Evolutionary conservation across 2,797 vertebrate genomes (phyloP).

Genomic region (Chelon auratus): DNA sequence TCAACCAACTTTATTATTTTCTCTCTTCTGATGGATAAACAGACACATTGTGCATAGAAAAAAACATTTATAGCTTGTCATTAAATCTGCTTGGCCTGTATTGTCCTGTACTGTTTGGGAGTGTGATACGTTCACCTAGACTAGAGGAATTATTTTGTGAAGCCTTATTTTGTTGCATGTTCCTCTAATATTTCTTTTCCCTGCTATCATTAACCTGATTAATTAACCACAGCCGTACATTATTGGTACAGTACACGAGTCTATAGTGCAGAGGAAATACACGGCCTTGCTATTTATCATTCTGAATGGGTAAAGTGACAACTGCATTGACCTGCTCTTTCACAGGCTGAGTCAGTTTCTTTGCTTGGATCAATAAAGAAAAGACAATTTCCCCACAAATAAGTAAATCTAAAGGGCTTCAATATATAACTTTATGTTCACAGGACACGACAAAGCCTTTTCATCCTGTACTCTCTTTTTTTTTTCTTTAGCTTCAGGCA

Average conservation of each 20-base stretch:
- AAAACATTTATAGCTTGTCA: background rate
- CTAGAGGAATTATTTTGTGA: background rate
- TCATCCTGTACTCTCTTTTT: background rate
- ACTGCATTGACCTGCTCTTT: background rate
- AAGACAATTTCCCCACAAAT: conserved; percentile 13
- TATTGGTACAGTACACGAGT: background rate
- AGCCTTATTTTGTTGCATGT: background rate
- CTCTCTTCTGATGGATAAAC: background rate
- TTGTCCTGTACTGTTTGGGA: background rate
- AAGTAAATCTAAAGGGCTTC: background rate
- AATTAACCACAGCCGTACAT: conserved; percentile 2
- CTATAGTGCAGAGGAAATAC: background rate
- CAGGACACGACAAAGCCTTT: conserved; percentile 1
- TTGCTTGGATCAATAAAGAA: conserved; percentile 6
- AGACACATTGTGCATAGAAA: background rate
- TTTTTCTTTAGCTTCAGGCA: background rate
- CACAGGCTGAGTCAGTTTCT: background rate
- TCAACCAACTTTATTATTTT: background rate
- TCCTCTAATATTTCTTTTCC: background rate
- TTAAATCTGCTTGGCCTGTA: background rate
- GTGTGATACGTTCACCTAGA: background rate
- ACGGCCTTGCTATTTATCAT: background rate
- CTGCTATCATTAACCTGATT: background rate
- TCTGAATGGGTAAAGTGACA: background rate
- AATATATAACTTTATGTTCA: conserved; percentile 3